These are phyloP conservation scores for Gymnoscopelus braueri DNA, from an alignment of 2,797 vertebrate genomes.

Conservation along the genomic window DNA sequence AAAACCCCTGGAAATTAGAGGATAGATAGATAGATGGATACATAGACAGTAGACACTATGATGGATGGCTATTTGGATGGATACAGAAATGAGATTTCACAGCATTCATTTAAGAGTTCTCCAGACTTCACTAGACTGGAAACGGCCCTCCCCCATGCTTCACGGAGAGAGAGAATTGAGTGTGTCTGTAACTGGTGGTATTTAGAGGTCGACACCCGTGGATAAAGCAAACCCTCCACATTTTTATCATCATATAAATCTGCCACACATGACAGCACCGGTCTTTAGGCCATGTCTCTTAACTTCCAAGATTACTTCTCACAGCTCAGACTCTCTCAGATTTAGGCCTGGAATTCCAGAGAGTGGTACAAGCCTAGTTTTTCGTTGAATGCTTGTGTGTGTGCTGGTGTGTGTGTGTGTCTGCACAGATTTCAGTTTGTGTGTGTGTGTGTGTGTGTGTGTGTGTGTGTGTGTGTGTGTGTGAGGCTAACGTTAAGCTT, in stretches of 20 bases:
- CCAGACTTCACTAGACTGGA: background rate
- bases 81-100: background rate
- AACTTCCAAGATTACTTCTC: background rate
- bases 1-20: too few relatives aligned
- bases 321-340: background rate
- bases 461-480: too few relatives aligned
- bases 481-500: background rate
- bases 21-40: background rate
- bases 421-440: too few relatives aligned
- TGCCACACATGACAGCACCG: background rate
- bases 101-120: background rate
- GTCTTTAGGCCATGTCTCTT: constrained; percentile 16
- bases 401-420: background rate
- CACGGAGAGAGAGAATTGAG: constrained; percentile 1
- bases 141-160: background rate
- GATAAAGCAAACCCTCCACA: background rate
- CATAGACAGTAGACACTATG: background rate
- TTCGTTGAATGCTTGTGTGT: background rate
- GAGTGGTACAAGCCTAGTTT: background rate
- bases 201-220: constrained; percentile 24
- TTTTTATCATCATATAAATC: constrained; percentile 31
- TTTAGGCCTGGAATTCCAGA: background rate
- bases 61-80: background rate
- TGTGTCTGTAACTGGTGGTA: constrained; percentile 12
- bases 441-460: background rate